Percentiles rank a stretch among this genome's conserved stretches.
Evolutionary conservation across 2,113 vertebrate genomes (phyloP).

Genomic region (Leucosticte australis): DNA sequence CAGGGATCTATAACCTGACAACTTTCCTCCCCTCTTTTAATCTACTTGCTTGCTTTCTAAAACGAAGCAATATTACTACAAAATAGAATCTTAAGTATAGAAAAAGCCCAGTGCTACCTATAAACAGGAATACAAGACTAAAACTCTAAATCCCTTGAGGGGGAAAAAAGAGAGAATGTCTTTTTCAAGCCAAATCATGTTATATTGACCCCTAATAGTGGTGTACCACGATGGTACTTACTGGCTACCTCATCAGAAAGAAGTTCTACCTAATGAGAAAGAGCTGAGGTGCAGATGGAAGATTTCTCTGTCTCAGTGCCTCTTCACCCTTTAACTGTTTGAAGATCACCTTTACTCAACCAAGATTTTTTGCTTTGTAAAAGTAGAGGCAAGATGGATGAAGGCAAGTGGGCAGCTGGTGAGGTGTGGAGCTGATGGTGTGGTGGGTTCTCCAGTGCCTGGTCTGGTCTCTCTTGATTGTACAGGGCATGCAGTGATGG

Average conservation of each 20-base stretch:
- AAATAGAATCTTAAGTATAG: neutral
- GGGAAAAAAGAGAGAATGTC: accelerated
- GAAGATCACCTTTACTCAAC: neutral
- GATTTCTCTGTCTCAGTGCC: neutral
- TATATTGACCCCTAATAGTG: accelerated
- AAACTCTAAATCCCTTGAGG: accelerated
- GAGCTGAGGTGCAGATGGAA: accelerated
- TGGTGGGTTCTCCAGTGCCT: accelerated
- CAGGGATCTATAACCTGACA: neutral
- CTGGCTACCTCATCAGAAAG: neutral
- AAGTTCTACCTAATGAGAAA: neutral
- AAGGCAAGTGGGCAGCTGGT: accelerated
- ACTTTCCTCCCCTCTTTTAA: accelerated
- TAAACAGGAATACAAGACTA: accelerated
- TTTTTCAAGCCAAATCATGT: neutral
- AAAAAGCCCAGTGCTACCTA: accelerated
- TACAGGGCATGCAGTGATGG: too few species aligned
- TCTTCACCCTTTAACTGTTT: neutral
- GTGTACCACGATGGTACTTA: neutral
- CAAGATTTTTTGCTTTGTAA: neutral
- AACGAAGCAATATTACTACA: neutral
- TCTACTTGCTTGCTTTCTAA: neutral
- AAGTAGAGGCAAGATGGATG: neutral
- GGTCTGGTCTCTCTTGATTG: neutral
- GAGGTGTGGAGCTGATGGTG: neutral